Evolutionary conservation across 2,113 vertebrate genomes (phyloP).

Genomic region (Tragulus kanchil): DNA sequence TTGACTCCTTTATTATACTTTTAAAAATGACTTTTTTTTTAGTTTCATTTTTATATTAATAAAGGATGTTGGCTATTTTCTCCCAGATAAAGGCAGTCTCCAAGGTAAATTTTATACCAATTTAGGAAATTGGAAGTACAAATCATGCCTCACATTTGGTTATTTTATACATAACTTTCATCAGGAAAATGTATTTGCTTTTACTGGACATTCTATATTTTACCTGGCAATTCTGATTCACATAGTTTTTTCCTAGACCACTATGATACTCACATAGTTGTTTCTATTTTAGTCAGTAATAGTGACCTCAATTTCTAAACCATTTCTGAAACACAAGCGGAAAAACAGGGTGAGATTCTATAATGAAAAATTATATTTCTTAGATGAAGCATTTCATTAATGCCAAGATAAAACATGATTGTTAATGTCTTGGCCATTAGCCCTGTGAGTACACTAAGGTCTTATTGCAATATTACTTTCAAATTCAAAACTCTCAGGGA

Average conservation of each 20-base stretch:
- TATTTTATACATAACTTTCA: no score
- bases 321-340: background rate
- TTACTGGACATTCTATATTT: background rate
- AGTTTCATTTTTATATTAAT: background rate
- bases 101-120: background rate
- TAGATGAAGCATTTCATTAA: background rate
- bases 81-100: background rate
- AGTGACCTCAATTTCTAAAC: background rate
- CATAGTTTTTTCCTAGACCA: background rate
- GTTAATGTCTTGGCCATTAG: background rate
- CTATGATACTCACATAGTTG: background rate
- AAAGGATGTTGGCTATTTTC: background rate
- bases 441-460: background rate
- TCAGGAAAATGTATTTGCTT: background rate
- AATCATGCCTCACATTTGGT: background rate
- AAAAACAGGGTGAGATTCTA: background rate
- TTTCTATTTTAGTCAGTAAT: background rate
- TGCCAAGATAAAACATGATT: background rate
- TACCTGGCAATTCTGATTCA: background rate
- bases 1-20: accelerated
- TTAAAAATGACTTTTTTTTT: background rate
- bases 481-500: background rate
- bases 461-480: background rate
- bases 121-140: background rate
- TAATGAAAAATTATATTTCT: background rate